These are phyloP conservation scores for Pleuronectes platessa DNA, from an alignment of 2,113 vertebrate genomes.

Conservation along the genomic window DNA sequence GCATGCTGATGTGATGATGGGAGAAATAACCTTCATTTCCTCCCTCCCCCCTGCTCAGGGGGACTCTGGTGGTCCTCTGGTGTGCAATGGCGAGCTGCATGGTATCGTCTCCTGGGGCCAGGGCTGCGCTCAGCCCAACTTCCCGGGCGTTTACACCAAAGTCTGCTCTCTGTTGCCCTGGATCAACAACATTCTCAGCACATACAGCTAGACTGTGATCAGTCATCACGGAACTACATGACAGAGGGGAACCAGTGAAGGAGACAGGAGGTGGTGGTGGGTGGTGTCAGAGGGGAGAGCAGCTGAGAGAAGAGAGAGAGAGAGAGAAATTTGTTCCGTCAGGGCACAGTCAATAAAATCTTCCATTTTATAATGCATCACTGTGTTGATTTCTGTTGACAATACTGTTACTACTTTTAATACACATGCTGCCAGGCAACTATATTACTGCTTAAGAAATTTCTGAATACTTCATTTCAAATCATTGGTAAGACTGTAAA, in stretches of 20 bases:
- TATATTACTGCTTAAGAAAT: neutral
- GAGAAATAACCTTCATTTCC: neutral
- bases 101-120: slow-evolving; percentile 84
- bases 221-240: slow-evolving; percentile 11
- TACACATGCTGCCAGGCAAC: neutral
- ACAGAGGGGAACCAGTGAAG: slow-evolving; percentile 10
- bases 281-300: slow-evolving; percentile 17
- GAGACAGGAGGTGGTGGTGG: slow-evolving; percentile 33
- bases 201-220: slow-evolving; percentile 67
- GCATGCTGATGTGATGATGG: neutral
- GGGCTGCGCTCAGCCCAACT: slow-evolving; percentile 76
- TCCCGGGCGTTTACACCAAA: slow-evolving; percentile 84
- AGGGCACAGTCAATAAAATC: slow-evolving; percentile 58
- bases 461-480: neutral
- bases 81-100: slow-evolving; percentile 80
- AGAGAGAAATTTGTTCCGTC: slow-evolving; percentile 14
- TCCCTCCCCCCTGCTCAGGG: slow-evolving; percentile 64
- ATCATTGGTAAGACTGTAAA: neutral
- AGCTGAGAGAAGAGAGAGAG: slow-evolving; percentile 5
- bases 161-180: slow-evolving; percentile 80
- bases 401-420: neutral
- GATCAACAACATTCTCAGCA: slow-evolving; percentile 78
- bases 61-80: slow-evolving; percentile 85
- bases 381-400: slow-evolving; percentile 42
- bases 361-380: slow-evolving; percentile 32